phyloP scores from a whole-genome alignment of 2,888 invertebrate species.

The Camptogramma bilineatum region DNA sequence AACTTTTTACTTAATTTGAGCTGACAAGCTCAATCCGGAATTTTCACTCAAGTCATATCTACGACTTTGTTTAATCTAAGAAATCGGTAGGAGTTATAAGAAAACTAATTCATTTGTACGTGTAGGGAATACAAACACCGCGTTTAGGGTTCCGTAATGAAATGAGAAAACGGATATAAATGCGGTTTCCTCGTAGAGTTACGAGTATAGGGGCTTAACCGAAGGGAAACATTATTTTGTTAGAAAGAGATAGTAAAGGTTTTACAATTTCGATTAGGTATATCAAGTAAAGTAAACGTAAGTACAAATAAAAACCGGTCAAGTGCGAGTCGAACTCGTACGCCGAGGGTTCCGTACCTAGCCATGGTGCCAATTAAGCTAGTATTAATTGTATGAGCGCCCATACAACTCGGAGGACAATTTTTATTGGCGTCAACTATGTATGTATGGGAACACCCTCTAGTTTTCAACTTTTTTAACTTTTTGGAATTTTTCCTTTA shows the following conservation, averaged over 20 bases:
- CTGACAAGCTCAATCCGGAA: not conserved
- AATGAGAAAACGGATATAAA: conserved; percentile 27
- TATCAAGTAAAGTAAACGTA: too few species aligned
- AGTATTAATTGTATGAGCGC: too few species aligned
- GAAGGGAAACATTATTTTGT: not conserved
- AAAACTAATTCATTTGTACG: conserved; percentile 41
- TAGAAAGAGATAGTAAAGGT: not conserved
- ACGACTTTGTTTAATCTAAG: conserved; percentile 2
- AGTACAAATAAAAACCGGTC: too few species aligned
- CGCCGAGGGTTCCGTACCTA: too few species aligned
- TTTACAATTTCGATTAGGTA: not conserved
- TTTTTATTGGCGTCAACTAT: too few species aligned
- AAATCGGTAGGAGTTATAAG: conserved; percentile 26
- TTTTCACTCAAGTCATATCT: not conserved
- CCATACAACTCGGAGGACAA: too few species aligned
- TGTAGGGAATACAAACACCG: conserved; percentile 37
- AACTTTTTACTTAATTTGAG: not conserved
- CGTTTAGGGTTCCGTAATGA: conserved; percentile 34
- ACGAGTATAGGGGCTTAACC: conserved; percentile 11
- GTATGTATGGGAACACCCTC: too few species aligned
- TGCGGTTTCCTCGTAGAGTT: conserved; percentile 12
- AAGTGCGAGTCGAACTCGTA: too few species aligned
- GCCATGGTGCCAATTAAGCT: too few species aligned
- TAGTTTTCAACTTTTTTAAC: too few species aligned
- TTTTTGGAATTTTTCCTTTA: too few species aligned